Base-by-base conservation (phyloP, 92 coral and sea anemone genomes). In the Phenganax subtilis region DNA sequence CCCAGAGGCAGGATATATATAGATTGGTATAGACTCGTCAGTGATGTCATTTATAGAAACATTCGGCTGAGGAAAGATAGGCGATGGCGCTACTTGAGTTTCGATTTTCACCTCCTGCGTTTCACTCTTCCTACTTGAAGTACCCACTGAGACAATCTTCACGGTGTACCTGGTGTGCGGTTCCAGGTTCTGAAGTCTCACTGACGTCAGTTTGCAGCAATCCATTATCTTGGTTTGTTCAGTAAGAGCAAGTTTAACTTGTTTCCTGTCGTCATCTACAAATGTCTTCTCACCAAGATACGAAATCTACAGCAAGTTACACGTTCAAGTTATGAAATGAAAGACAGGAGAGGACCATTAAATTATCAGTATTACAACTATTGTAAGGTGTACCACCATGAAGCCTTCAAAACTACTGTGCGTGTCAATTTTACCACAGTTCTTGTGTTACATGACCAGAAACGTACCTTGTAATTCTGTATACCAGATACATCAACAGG, bases 81-180 rank as follows among this genome's bases (percentile, higher is more conserved):
- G 91, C 10, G 99, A 93, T 27, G 82, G 85, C 27, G 86, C 96
- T 54, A 55, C 82, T 66, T 90, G 89, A 3, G 99, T 96, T 77
- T 87, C 76, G 0, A 90, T 29, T 37, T 80, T 77, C 27, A 92
- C 9, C 17, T 57, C 70, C 14, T 74, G 63, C 10, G 77, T 37
- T 2, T 84, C 89, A 14, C 99, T 97, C 2, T 81, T 72, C 10
- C 96, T 96, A 84, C 85, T 82, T n/a, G 91, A 88, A 60, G 87
- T 86, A 8, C 86, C 37, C 10, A 91, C 96, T 3, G 91, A 84
- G 9, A 90, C 69, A 20, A 79, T 54, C 12, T 82, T 71, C 14
- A 92, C 53, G 59, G 12, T 75, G 85, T 96, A 96, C 10, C 31
- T 76, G 84, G 89, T 92, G 74, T 87, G 86, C 9, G 99, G 99